Evolutionary conservation across 1,140 invertebrate species (phyloP), one percentile per base, ranked within the genome.

Genomic region (Cotesia chilonis): DNA sequence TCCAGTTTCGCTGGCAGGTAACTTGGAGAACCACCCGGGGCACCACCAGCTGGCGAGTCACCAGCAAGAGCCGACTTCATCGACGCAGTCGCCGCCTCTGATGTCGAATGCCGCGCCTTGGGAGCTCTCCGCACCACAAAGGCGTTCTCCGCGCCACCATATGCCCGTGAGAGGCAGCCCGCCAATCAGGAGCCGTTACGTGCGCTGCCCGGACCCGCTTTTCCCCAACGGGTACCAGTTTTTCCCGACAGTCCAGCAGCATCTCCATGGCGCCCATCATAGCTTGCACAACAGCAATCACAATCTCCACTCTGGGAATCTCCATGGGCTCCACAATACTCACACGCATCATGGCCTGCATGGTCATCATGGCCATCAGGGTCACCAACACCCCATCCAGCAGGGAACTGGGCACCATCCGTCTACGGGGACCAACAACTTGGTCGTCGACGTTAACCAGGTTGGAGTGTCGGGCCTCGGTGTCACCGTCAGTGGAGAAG

Each of bases 371-470:
- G 41, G 41, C 10, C 41, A 6, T 1, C 41, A 47, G 10, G 41
- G 5, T 9, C 41, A 47, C 41, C 41, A 47, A 10, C 41, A 47
- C 3, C 41, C 41, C 6, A 47, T 47, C 10, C 41, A 47, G 10
- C 41, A 47, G 10, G 41, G 41, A 47, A 47, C 83, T 28, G 79
- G 81, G 12, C 84, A 86, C 35, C 84, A 86, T 74, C 83, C 82
- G 1, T 77, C 80, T 7, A 83, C 84, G 72, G 84, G 83, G 4
- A 77, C 84, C 5, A 85, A 81, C 59, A 84, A 82, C 0, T 83
- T 82, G 55, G 83, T 86, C 52, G 82, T 86, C 6, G 84, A 86
- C 69, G 82, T 85, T 0, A 82, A 82, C 4, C 84, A 85, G 68
- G 83, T 86, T 69, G 82, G 84, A 35, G 83, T 84, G 36, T 83